Evolutionary conservation across 2,113 vertebrate species (phyloP).

Genomic region (Epinephelus lanceolatus): DNA sequence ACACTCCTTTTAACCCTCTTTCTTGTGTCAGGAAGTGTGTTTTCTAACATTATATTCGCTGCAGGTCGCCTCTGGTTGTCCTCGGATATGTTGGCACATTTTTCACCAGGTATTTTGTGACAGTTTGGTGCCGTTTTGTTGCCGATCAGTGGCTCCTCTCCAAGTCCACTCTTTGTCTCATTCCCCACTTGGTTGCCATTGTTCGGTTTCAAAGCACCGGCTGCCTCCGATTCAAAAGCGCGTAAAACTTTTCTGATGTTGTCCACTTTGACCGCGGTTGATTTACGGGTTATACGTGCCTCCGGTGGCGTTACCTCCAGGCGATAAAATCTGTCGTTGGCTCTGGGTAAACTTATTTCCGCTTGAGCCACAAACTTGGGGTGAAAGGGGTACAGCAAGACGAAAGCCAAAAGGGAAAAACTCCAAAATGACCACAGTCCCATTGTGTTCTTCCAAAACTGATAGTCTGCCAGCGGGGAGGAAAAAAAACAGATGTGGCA

Average conservation of each 20-base stretch:
- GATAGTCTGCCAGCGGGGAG: conserved; percentile 9
- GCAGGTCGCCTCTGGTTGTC: not conserved
- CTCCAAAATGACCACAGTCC: conserved; percentile 68
- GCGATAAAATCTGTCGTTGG: conserved; percentile 50
- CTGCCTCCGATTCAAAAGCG: conserved; percentile 29
- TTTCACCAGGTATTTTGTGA: conserved; percentile 31
- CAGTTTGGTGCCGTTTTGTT: conserved; percentile 26
- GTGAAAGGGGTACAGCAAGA: conserved; percentile 50
- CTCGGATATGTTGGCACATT: conserved; percentile 30
- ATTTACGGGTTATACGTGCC: not conserved
- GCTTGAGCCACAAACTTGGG: conserved; percentile 66
- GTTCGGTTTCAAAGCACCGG: conserved; percentile 8
- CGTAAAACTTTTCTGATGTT: conserved; percentile 60
- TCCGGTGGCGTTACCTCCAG: conserved; percentile 42
- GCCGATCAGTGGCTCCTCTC: conserved; percentile 17
- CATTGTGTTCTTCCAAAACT: conserved; percentile 65
- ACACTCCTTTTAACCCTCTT: conserved; percentile 63
- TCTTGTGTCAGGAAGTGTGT: not conserved
- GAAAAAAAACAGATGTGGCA: conserved; percentile 3
- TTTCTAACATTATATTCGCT: not conserved
- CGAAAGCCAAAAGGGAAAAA: conserved; percentile 61
- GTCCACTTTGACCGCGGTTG: conserved; percentile 24
- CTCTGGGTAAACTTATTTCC: conserved; percentile 71
- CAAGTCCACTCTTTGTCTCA: conserved; percentile 26
- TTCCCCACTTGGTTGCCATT: conserved; percentile 30